A percentile compares a stretch with the other conserved stretches of the same genome.
Conservation (phyloP, 2,797 vertebrate genomes). For the Columba guinea region DNA sequence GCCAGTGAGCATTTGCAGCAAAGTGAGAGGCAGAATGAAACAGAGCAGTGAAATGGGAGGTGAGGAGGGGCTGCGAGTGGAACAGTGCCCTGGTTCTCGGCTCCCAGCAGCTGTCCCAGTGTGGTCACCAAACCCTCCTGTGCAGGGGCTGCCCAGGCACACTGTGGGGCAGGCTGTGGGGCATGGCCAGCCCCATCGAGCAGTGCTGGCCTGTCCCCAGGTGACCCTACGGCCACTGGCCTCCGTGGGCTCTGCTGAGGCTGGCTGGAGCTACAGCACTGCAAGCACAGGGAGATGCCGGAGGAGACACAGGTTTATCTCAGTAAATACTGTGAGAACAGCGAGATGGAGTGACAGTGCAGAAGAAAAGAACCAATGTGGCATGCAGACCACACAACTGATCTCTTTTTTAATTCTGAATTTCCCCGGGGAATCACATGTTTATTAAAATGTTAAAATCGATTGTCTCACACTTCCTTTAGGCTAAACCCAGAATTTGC, state of each 20-base stretch:
- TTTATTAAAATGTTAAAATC: constrained; percentile 48
- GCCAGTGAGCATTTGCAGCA: fast-evolving
- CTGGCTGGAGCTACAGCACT: fast-evolving
- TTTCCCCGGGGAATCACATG: constrained; percentile 15
- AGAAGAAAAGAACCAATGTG: constrained; percentile 17
- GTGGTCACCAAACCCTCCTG: fast-evolving
- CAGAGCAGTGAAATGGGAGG: fast-evolving
- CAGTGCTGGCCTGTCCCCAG: fast-evolving
- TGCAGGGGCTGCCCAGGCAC: too few species aligned
- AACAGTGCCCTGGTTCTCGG: fast-evolving
- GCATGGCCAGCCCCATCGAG: neutral
- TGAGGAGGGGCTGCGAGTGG: fast-evolving
- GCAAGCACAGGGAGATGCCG: neutral
- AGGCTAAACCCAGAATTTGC: constrained; percentile 41
- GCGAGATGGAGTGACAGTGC: neutral
- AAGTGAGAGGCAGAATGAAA: neutral
- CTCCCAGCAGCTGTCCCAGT: fast-evolving
- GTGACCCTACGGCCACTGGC: fast-evolving
- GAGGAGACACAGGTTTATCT: neutral
- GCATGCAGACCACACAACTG: neutral
- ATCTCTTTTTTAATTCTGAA: neutral
- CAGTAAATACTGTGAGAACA: neutral
- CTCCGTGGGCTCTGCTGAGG: fast-evolving
- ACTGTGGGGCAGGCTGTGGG: neutral
- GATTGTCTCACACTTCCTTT: constrained; percentile 39